Conservation (phyloP, 2,113 vertebrate genomes). For the Misgurnus anguillicaudatus region DNA sequence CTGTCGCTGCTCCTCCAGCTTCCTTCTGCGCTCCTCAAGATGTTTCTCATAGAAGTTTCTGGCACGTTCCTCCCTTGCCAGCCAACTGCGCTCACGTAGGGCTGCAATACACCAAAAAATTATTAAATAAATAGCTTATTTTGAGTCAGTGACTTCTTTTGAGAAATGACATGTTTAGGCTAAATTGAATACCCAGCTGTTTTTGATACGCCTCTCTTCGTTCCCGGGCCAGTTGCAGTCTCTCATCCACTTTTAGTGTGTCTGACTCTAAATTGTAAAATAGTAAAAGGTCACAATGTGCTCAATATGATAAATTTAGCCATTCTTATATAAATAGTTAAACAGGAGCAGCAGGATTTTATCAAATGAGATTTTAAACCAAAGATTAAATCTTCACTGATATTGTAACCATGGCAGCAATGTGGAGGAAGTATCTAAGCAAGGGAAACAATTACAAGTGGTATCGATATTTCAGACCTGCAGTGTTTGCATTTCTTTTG, state of each 20-base stretch:
- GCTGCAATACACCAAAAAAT: slow-evolving; percentile 65
- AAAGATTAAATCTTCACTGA: background rate
- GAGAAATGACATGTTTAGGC: background rate
- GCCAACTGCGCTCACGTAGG: slow-evolving; percentile 81
- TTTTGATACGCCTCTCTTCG: slow-evolving; percentile 85
- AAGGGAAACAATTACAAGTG: background rate
- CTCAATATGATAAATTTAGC: background rate
- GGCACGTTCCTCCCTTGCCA: slow-evolving; percentile 86
- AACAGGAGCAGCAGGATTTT: background rate
- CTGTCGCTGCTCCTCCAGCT: slow-evolving; percentile 84
- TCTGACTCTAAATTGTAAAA: slow-evolving; percentile 50
- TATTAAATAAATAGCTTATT: no score
- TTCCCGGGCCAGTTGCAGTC: slow-evolving; percentile 85
- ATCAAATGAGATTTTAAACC: background rate
- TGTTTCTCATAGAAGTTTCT: slow-evolving; percentile 85
- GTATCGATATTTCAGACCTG: slow-evolving; percentile 60
- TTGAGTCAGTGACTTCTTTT: no score
- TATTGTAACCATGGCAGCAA: background rate
- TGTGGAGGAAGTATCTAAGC: background rate
- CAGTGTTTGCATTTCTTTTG: slow-evolving; percentile 33
- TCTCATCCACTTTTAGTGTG: slow-evolving; percentile 82
- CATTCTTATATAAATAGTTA: background rate
- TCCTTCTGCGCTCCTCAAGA: slow-evolving; percentile 86
- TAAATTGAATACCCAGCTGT: slow-evolving; percentile 76
- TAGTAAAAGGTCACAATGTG: background rate